These are phyloP conservation scores for Nomada flava DNA, from an alignment of 2,888 invertebrate species.

Conservation along the genomic window DNA sequence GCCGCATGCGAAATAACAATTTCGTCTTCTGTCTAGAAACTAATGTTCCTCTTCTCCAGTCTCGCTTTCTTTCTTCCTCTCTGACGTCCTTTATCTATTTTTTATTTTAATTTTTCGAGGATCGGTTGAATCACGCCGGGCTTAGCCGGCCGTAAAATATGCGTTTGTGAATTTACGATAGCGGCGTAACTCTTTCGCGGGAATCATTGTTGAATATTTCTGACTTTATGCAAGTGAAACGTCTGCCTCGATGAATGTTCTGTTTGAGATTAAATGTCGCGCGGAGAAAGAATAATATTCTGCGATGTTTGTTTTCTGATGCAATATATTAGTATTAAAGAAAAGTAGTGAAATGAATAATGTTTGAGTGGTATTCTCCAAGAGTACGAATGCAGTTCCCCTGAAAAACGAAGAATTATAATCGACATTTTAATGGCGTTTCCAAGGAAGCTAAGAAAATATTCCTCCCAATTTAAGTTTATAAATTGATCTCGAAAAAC, in stretches of 20 bases:
- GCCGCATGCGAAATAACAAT: conserved; percentile 75
- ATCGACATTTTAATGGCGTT: no score
- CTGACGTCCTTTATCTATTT: not conserved
- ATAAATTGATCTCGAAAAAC: no score
- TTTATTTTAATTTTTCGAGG: not conserved
- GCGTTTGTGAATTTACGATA: conserved; percentile 73
- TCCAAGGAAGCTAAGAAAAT: no score
- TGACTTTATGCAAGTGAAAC: not conserved
- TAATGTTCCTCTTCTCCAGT: conserved; percentile 30
- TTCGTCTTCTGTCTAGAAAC: conserved; percentile 56
- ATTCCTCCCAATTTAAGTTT: no score
- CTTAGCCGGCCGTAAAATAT: conserved; percentile 13
- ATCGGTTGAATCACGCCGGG: conserved; percentile 74
- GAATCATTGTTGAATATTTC: conserved; percentile 11
- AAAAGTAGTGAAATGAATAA: no score
- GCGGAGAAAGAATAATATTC: not conserved
- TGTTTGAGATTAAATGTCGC: not conserved
- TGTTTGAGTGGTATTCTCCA: no score
- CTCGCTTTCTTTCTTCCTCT: conserved; percentile 23
- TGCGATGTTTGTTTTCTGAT: not conserved
- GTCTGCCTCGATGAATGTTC: not conserved
- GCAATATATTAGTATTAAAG: no score
- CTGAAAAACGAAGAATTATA: no score
- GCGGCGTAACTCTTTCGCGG: conserved; percentile 47
- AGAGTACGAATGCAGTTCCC: no score